These are phyloP conservation scores for Pheosia gnoma DNA, from an alignment of 2,888 invertebrate genomes.

Conservation along the genomic window DNA sequence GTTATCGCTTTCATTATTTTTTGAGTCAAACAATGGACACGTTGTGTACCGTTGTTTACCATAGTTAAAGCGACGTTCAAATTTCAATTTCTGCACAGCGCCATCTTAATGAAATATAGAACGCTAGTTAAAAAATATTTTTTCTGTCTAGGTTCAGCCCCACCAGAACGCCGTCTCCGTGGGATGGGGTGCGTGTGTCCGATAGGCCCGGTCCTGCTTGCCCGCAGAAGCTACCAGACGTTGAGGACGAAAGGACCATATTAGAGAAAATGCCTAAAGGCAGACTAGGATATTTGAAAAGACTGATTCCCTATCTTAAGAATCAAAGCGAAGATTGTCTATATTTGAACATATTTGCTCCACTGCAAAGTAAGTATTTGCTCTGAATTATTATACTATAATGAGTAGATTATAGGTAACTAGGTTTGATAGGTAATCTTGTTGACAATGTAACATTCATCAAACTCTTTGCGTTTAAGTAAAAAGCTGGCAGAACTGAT, in stretches of 20 bases:
- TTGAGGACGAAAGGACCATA: slow-evolving; percentile 92
- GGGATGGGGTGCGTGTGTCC: slow-evolving; percentile 93
- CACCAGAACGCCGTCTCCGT: slow-evolving; percentile 95
- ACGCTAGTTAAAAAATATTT: neutral
- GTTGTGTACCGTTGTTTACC: no score
- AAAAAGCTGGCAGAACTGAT: no score
- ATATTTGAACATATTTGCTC: slow-evolving; percentile 98
- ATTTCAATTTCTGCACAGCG: no score
- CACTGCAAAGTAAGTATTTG: slow-evolving; percentile 92
- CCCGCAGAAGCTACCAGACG: slow-evolving; percentile 94
- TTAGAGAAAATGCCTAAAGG: slow-evolving; percentile 95
- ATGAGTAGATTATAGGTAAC: no score
- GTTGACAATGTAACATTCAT: no score
- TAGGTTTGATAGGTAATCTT: no score
- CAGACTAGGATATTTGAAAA: slow-evolving; percentile 94
- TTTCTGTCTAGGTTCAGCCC: slow-evolving; percentile 91
- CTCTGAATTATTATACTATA: neutral
- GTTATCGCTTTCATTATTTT: no score
- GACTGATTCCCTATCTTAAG: slow-evolving; percentile 94
- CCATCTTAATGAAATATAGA: no score
- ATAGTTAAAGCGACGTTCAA: no score
- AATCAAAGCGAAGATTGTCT: slow-evolving; percentile 99
- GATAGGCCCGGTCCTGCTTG: slow-evolving; percentile 94
- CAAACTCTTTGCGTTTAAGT: no score
- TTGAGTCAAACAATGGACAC: no score